phyloP scores from a whole-genome alignment of 2,797 vertebrate genomes.

The Acrossocheilus wenchowensis region DNA sequence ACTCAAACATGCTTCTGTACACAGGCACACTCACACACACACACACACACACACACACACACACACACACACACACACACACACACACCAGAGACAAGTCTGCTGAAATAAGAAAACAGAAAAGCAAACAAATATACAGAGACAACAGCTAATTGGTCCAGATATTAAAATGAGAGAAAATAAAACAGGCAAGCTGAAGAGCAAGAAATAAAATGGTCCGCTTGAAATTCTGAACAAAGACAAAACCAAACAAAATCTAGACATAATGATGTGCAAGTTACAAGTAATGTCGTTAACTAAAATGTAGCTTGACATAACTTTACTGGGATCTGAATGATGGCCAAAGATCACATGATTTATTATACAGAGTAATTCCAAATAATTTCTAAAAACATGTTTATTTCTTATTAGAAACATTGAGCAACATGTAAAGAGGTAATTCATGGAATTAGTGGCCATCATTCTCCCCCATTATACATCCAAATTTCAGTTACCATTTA shows the following conservation, averaged over 20 bases:
- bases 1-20: conserved; percentile 33
- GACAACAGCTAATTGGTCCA: conserved; percentile 75
- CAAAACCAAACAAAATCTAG: not conserved
- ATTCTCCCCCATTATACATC: conserved; percentile 12
- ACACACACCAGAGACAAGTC: conserved; percentile 52
- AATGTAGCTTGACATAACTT: not conserved
- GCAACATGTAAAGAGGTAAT: conserved; percentile 2
- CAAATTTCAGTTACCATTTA: conserved; percentile 2
- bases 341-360: conserved; percentile 13
- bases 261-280: conserved; percentile 27
- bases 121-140: conserved; percentile 58
- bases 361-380: not conserved
- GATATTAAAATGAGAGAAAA: conserved; percentile 62
- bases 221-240: conserved; percentile 9
- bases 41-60: not conserved
- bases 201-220: conserved; percentile 63
- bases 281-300: conserved; percentile 15
- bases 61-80: conserved; percentile 3
- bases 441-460: not conserved
- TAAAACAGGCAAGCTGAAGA: conserved; percentile 52
- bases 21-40: not conserved
- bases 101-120: conserved; percentile 57
- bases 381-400: not conserved
- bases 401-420: conserved; percentile 1
- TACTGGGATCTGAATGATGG: conserved; percentile 24